Base-by-base conservation (phyloP, 1,140 invertebrate species). In the Diachasmimorpha longicaudata region DNA sequence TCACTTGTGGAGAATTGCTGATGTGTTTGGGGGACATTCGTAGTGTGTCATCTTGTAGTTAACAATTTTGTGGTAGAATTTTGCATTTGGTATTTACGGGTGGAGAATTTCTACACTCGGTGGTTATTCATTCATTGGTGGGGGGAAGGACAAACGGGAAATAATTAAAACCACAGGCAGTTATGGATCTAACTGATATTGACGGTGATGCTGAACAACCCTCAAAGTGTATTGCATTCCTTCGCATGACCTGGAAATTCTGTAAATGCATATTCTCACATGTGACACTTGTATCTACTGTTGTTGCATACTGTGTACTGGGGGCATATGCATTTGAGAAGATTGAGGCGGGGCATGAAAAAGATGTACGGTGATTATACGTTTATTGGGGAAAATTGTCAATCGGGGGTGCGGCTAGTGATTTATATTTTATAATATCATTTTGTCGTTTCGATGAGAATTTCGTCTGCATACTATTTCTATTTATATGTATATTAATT, bases 241-340 rank as follows among this genome's bases (percentile, higher is more conserved):
- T 92, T 25, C 91, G 91, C 76, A 86, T 91, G 74, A 85, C 93
- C 14, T 95, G 94, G 94, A 94, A 95, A 85, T 92, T 96, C 70
- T 93, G 93, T 86, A 94, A 95, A 81, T 78, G 96, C 89, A 90
- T 97, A 55, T 95, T 97, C 81, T 96, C 95, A 0, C 96, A 97
- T 90, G 94, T 97, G 78, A 94, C 95, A 78, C 91, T 97, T 70
- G 92, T 97, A 76, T 94, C 95, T 37, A 89, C 96, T 81, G 95
- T 97, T 66, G 95, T 97, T 68, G 93, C 94, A 31, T 98, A 98
- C 86, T 97, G 96, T 87, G 92, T 97, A 77, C 91, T 96, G 48
- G 96, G 96, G 9, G 96, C 95, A 9, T 93, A 95, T 81, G 93
- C 95, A 16, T 97, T 98, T 88, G 93, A 94, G 84, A 89, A 89